Percentiles rank a stretch among this genome's conserved stretches.
Evolutionary conservation across 2,113 vertebrate species (phyloP).

Genomic region (Butastur rufipennis): DNA sequence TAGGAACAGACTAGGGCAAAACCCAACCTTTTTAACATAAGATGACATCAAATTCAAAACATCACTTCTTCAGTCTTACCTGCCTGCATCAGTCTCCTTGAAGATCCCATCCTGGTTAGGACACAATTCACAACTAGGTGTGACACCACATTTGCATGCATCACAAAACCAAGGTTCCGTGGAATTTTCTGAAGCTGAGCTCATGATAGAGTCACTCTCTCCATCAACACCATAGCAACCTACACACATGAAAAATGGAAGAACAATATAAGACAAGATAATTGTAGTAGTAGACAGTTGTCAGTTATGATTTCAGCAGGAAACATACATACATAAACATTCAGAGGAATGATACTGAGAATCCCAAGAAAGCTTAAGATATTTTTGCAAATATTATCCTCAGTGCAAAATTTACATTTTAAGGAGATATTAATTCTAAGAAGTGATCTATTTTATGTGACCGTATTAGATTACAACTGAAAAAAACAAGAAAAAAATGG

Average conservation of each 20-base stretch:
- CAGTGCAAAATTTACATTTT: neutral
- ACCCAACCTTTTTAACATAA: neutral
- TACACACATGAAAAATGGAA: conserved; percentile 37
- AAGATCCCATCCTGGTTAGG: conserved; percentile 98
- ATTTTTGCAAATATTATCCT: neutral
- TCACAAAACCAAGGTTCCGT: conserved; percentile 99
- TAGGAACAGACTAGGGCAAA: neutral
- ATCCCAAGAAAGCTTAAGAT: neutral
- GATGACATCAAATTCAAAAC: neutral
- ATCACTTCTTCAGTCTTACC: conserved; percentile 70
- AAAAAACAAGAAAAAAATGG: neutral
- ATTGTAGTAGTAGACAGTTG: neutral
- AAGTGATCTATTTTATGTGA: neutral
- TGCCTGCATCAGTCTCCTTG: conserved; percentile 97
- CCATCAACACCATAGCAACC: conserved; percentile 99
- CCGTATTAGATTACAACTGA: neutral
- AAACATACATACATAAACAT: neutral
- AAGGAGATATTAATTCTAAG: neutral
- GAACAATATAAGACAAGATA: neutral
- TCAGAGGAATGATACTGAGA: neutral
- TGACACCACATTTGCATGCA: conserved; percentile 95
- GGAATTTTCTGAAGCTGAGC: conserved; percentile 97
- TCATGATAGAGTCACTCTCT: conserved; percentile 98
- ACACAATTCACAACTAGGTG: conserved; percentile 94
- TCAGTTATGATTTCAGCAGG: neutral